phyloP scores from a whole-genome alignment of 2,888 invertebrate genomes.

The Zaprionus bogoriensis region DNA sequence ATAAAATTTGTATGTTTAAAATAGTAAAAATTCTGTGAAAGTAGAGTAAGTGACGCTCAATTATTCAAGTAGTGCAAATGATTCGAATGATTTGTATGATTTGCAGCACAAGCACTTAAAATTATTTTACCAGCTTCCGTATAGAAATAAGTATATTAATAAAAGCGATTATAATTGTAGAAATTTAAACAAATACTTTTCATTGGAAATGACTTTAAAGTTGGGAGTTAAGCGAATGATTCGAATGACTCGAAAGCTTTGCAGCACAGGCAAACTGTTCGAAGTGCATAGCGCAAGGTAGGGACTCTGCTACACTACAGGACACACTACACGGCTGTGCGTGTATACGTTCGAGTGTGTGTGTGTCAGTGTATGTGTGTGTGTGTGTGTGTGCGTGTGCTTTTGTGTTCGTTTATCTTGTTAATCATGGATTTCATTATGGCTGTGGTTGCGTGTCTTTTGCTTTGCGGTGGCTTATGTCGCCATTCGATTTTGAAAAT shows the following conservation, averaged over 20 bases:
- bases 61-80: not conserved
- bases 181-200: no score
- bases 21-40: no score
- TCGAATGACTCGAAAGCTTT: not conserved
- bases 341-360: not conserved
- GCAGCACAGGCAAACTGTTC: no score
- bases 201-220: no score
- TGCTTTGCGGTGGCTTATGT: constrained; percentile 77
- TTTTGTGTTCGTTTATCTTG: constrained; percentile 67
- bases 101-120: no score
- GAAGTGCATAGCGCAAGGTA: not conserved
- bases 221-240: no score
- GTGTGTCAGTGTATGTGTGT: not conserved
- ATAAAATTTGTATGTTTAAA: no score
- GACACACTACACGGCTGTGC: not conserved
- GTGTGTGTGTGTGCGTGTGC: constrained; percentile 7
- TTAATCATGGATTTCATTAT: constrained; percentile 76
- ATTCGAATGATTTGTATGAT: not conserved
- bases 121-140: no score
- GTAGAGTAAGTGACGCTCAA: no score
- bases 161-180: no score
- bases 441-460: constrained; percentile 73
- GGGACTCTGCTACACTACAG: not conserved
- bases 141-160: no score
- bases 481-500: constrained; percentile 75